Evolutionary conservation across 2,888 invertebrate species (phyloP).

Genomic region (Microdon myrmicae): DNA sequence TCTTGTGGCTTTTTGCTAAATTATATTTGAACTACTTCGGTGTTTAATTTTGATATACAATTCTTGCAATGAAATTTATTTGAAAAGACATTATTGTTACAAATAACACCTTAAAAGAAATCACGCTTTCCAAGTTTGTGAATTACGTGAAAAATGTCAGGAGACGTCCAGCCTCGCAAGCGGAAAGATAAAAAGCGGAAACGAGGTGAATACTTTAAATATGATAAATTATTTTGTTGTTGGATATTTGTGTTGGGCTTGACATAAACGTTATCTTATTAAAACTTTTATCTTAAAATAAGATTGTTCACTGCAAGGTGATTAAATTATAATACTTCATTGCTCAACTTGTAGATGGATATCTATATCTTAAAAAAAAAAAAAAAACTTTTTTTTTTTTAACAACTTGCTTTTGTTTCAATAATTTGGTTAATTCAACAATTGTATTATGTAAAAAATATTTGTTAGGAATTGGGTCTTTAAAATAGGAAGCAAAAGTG

Average conservation of each 20-base stretch:
- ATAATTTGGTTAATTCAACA: slow-evolving; percentile 6
- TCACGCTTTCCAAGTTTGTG: slow-evolving; percentile 9
- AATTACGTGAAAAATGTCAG: slow-evolving; percentile 74
- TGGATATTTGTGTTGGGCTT: not conserved
- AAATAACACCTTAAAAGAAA: slow-evolving; percentile 6
- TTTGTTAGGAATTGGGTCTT: no score
- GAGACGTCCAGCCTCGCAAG: slow-evolving; percentile 87
- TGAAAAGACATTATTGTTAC: slow-evolving; percentile 13
- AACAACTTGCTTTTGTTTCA: not conserved
- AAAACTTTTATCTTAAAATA: no score
- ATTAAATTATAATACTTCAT: no score
- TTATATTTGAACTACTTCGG: no score
- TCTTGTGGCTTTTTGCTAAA: no score
- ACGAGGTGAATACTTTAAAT: slow-evolving; percentile 70
- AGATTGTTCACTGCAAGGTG: no score
- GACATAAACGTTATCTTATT: slow-evolving; percentile 7
- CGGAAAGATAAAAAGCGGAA: slow-evolving; percentile 87
- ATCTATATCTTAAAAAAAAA: no score
- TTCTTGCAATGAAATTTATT: slow-evolving; percentile 37
- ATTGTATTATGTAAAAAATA: slow-evolving; percentile 37
- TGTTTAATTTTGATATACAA: slow-evolving; percentile 38
- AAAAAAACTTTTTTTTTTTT: no score
- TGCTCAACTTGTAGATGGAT: no score
- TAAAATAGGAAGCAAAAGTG: slow-evolving; percentile 22
- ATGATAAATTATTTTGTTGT: not conserved